Evolutionary conservation across 37 sponge, comb jelly and placozoan species (phyloP).

Genomic region (Chondrilla cf. caribensis): DNA sequence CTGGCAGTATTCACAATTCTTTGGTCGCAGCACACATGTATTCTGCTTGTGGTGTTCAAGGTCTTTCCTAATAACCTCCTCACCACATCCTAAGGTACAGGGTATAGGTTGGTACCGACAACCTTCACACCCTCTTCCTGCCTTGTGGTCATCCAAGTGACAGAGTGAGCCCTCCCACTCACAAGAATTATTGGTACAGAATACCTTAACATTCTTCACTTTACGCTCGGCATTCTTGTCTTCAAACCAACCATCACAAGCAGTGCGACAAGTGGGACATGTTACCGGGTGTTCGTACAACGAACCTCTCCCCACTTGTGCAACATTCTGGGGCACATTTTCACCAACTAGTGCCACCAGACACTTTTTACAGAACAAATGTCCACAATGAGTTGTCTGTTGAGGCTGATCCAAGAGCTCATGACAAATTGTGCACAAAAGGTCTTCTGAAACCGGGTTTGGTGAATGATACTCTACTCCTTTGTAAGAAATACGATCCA

Average conservation of each 20-base stretch:
- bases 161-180: slow-evolving; percentile 8
- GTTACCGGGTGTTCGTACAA: no score
- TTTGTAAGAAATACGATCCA: background rate
- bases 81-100: background rate
- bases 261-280: background rate
- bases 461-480: slow-evolving; percentile 12
- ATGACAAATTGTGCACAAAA: slow-evolving; percentile 9
- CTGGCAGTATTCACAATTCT: no score
- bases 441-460: background rate
- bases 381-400: slow-evolving; percentile 11
- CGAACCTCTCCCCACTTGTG: no score
- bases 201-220: background rate
- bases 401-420: slow-evolving; percentile 15
- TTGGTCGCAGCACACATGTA: no score
- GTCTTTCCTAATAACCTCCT: no score
- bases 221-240: slow-evolving; percentile 1
- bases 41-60: no score
- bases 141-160: background rate
- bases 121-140: background rate
- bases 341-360: background rate
- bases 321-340: background rate
- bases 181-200: slow-evolving; percentile 7
- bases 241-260: background rate
- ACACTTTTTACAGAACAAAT: slow-evolving; percentile 14
- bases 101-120: background rate